Base-by-base conservation (phyloP, 1,140 invertebrate species). In the Panagrolaimus sp. region DNA sequence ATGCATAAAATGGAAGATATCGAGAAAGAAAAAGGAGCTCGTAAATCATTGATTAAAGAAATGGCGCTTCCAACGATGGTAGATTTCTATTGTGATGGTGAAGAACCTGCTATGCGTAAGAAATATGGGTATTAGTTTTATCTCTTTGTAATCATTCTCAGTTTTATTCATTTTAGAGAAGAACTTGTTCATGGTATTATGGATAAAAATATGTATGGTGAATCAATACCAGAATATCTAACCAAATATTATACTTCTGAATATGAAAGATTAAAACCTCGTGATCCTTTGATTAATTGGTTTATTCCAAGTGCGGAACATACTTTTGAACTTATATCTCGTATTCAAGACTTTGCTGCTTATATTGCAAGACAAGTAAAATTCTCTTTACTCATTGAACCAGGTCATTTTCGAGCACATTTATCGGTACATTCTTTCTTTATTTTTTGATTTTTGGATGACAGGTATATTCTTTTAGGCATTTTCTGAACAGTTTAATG, bases 301-400 rank as follows among this genome's bases (percentile, higher is more conserved):
- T 72, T 72, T 42, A 27, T 48, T 5, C 20, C n/a, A 16, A 51
- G 62, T 16, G 27, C 71, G 23, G 71, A 71, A n/a, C 53, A 66
- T n/a, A 65, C 46, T 27, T 13, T 42, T 44, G 53, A 61, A 2
- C 77, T 73, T 27, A 47, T 74, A 9, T 48, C 53, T 8, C 73
- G 73, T 5, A 74, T 74, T 57, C 73, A 76, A 45, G 65, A 65
- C 16, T 63, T 74, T 14, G 73, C 73, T 5, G 27, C 63, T 8
- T 65, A 57, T 9, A 68, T 74, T 23, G 45, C 47, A 25, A 27
- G 38, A 13, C 62, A 65, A 44, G 44, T 78, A 31, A 42, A 61
- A 11, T 80, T 73, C 69, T 80, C 76, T 11, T 63, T 81, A 14
- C 63, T 81, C 2, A 67, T 79, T n/a, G 78, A 81, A 42, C 78